A percentile compares a stretch with the other conserved stretches of the same genome.
Conservation (phyloP, 2,888 invertebrate species). For the Tethea ocularis region DNA sequence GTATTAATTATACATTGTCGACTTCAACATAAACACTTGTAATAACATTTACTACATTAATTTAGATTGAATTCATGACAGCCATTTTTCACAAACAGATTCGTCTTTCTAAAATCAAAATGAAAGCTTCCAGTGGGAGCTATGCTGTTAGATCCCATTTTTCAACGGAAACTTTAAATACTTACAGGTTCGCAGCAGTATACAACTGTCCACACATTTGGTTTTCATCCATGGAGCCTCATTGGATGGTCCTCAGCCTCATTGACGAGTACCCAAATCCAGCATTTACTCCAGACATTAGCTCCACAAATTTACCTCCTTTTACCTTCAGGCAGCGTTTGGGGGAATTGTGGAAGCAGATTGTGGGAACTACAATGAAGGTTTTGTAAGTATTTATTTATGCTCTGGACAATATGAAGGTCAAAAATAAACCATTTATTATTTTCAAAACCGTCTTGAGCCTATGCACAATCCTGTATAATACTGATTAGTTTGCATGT, state of each 20-base stretch:
- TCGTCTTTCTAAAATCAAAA: no score
- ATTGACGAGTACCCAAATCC: conserved; percentile 53
- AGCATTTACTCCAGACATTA: conserved; percentile 35
- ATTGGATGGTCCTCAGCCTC: conserved; percentile 42
- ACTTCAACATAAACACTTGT: no score
- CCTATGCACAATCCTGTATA: no score
- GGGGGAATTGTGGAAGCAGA: conserved; percentile 19
- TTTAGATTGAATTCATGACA: no score
- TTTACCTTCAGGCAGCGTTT: conserved; percentile 39
- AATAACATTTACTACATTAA: no score
- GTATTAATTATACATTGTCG: no score
- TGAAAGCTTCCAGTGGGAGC: no score
- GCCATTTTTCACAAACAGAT: no score
- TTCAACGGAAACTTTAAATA: neutral
- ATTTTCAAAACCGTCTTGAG: no score
- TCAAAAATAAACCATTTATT: no score
- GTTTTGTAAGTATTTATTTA: conserved; percentile 15
- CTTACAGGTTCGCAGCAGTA: conserved; percentile 53
- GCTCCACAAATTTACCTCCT: conserved; percentile 31
- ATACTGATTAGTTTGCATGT: no score
- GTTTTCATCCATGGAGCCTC: conserved; percentile 53
- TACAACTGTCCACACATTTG: conserved; percentile 61
- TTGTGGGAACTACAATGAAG: conserved; percentile 9
- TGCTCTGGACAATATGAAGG: neutral
- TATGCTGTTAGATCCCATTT: no score